phyloP scores from a whole-genome alignment of 2,113 vertebrate species.

The Cricetomys ansorgei region DNA sequence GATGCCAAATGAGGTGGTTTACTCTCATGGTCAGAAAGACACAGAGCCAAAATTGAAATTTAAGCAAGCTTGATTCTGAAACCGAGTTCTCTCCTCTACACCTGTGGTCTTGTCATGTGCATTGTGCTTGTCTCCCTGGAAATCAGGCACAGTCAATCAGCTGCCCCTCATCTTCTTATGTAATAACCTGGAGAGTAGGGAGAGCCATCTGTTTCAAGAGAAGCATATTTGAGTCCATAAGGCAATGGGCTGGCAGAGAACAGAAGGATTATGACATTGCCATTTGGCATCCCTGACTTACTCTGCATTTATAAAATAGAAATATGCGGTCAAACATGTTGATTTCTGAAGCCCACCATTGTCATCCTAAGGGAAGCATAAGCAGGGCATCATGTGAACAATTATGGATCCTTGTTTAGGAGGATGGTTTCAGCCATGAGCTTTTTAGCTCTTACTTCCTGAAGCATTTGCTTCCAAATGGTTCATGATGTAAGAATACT shows the following conservation, averaged over 20 bases:
- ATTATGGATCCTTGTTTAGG: conserved; percentile 30
- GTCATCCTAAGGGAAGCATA: conserved; percentile 48
- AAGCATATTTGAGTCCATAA: conserved; percentile 74
- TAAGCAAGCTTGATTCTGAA: background rate
- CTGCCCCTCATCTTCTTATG: conserved; percentile 61
- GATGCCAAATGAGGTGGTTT: background rate
- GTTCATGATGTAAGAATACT: conserved; percentile 14
- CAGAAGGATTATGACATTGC: conserved; percentile 69
- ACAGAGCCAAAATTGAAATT: conserved; percentile 11
- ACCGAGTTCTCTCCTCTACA: background rate
- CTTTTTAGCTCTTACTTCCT: background rate
- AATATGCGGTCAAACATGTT: conserved; percentile 50
- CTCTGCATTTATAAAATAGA: conserved; percentile 68
- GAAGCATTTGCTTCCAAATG: conserved; percentile 42
- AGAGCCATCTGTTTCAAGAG: conserved; percentile 73
- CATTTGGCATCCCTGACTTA: conserved; percentile 62
- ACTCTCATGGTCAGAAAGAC: conserved; percentile 32
- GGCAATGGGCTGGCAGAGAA: conserved; percentile 76
- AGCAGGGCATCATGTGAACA: conserved; percentile 38
- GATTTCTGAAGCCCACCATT: conserved; percentile 59
- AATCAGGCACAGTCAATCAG: background rate
- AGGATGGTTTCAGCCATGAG: conserved; percentile 51
- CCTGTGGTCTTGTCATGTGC: conserved; percentile 11
- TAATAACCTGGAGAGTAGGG: conserved; percentile 65
- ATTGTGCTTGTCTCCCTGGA: conserved; percentile 46